These are phyloP conservation scores for Myotis vivesi DNA, from an alignment of 2,797 vertebrate genomes.

Conservation along the genomic window DNA sequence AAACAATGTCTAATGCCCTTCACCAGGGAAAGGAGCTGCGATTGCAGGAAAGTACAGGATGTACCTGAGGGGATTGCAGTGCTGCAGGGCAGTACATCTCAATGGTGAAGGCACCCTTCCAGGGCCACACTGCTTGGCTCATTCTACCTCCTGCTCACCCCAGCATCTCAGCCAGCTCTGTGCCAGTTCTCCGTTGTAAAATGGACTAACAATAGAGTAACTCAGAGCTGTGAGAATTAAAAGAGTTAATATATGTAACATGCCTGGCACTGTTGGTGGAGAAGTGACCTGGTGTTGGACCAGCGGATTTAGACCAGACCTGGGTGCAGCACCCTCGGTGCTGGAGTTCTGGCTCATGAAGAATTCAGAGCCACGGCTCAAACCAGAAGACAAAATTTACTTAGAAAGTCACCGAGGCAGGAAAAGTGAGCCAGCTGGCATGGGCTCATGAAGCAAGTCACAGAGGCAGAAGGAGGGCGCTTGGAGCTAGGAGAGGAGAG, in stretches of 20 bases:
- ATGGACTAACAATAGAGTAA: not conserved
- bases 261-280: not conserved
- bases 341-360: not conserved
- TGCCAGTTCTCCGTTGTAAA: slow-evolving; percentile 1
- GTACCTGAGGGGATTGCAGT: not conserved
- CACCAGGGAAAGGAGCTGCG: not conserved
- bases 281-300: not conserved
- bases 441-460: not conserved
- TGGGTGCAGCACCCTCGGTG: not conserved
- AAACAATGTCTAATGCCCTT: not conserved
- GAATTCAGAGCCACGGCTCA: not conserved
- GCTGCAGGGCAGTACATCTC: not conserved
- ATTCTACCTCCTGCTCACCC: not conserved
- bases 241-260: not conserved
- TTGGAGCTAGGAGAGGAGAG: not conserved
- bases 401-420: not conserved
- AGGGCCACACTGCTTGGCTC: not conserved
- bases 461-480: not conserved
- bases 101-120: not conserved
- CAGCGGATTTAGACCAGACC: not conserved
- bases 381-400: not conserved
- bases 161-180: not conserved
- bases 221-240: not conserved
- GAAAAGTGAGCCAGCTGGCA: not conserved
- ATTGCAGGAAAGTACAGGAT: not conserved